These are phyloP conservation scores for Lepidocyrtinus sp. DNA, from an alignment of 2,888 invertebrate genomes.

Conservation along the genomic window DNA sequence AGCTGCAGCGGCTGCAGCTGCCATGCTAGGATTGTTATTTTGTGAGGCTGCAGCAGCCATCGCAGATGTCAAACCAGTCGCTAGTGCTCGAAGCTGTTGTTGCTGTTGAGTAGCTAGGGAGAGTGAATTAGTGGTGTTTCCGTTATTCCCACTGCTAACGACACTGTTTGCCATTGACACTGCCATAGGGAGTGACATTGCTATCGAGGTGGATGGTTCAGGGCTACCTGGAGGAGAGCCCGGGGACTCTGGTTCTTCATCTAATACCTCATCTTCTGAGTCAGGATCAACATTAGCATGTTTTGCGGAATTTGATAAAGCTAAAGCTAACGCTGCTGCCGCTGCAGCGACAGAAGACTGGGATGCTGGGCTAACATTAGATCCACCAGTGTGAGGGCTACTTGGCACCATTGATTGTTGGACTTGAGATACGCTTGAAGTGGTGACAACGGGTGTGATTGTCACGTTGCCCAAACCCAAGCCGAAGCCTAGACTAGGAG, in stretches of 20 bases:
- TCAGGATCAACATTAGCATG: constrained; percentile 27
- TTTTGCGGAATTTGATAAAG: constrained; percentile 42
- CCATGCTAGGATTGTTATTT: constrained; percentile 57
- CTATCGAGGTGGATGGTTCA: constrained; percentile 40
- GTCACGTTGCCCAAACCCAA: constrained; percentile 57
- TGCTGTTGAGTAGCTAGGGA: constrained; percentile 63
- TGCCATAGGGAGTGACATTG: constrained; percentile 54
- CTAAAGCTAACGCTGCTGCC: constrained; percentile 61
- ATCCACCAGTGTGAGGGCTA: too few relatives aligned
- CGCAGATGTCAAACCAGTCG: constrained; percentile 63
- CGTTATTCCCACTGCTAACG: constrained; percentile 12
- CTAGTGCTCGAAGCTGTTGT: constrained; percentile 67
- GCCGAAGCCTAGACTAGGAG: constrained; percentile 47
- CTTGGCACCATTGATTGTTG: constrained; percentile 52
- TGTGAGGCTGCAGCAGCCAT: constrained; percentile 66
- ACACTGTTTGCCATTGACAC: constrained; percentile 53
- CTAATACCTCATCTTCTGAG: constrained; percentile 20
- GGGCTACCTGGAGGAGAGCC: constrained; percentile 47
- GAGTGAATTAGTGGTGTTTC: constrained; percentile 32
- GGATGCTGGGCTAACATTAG: constrained; percentile 37
- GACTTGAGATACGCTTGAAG: constrained; percentile 23
- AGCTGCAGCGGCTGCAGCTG: constrained; percentile 64
- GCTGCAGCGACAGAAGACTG: constrained; percentile 54
- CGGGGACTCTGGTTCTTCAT: constrained; percentile 51
- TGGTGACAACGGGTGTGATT: constrained; percentile 57